phyloP scores from a whole-genome alignment of 2,797 vertebrate species.

The Gambelia wislizenii region DNA sequence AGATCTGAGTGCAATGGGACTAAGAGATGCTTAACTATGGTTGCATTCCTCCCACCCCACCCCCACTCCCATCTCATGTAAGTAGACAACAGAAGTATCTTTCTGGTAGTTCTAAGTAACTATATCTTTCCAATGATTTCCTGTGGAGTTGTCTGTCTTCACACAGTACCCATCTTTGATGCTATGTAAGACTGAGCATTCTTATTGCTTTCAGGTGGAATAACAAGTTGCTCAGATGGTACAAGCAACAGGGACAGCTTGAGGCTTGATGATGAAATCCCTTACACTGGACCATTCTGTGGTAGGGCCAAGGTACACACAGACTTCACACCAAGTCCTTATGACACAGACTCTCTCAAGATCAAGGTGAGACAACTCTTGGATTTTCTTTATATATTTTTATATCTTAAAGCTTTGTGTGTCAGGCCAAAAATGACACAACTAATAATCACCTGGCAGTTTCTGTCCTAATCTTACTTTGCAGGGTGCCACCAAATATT shows the following conservation, averaged over 20 bases:
- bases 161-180: not conserved
- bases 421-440: not conserved
- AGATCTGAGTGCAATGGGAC: not conserved
- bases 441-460: rapidly evolving
- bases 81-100: slow-evolving; percentile 9
- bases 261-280: slow-evolving; percentile 85
- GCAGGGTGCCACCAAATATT: not conserved
- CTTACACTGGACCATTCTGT: slow-evolving; percentile 84
- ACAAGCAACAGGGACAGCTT: slow-evolving; percentile 92
- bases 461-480: not conserved
- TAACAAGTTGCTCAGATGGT: slow-evolving; percentile 91
- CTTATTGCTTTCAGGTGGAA: slow-evolving; percentile 83
- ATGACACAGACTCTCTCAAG: slow-evolving; percentile 93
- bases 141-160: not conserved
- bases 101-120: slow-evolving; percentile 31
- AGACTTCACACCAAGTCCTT: slow-evolving; percentile 92
- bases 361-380: slow-evolving; percentile 84
- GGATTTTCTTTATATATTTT: not conserved
- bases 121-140: not conserved
- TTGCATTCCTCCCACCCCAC: no score
- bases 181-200: not conserved
- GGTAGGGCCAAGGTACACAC: slow-evolving; percentile 93
- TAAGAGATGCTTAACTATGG: not conserved
- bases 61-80: not conserved
- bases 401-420: not conserved